Conservation (phyloP, 2,888 invertebrate genomes). For the Tetragonula carbonaria region DNA sequence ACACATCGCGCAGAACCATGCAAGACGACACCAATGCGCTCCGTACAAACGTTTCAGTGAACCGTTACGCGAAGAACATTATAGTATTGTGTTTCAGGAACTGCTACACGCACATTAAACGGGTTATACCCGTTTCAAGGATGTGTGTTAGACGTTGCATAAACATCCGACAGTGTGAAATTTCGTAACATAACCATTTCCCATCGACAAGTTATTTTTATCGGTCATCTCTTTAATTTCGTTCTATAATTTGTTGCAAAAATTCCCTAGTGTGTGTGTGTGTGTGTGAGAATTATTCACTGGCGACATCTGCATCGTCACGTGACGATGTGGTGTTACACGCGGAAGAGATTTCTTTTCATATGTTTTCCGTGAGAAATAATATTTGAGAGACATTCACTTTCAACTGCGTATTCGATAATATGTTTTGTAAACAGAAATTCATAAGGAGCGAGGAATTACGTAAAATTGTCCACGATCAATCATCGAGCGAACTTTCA, state of each 20-base stretch:
- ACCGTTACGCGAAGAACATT: conserved; percentile 51
- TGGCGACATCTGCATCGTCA: neutral
- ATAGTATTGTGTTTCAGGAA: conserved; percentile 41
- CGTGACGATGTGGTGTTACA: neutral
- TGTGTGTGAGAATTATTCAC: neutral
- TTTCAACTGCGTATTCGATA: neutral
- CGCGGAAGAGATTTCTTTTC: neutral
- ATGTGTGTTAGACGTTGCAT: neutral
- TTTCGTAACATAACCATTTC: neutral
- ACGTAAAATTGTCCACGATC: no score
- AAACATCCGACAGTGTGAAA: neutral
- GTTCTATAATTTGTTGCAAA: neutral
- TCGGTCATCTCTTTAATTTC: neutral
- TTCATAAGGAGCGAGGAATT: no score
- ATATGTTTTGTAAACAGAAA: no score
- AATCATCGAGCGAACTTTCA: no score
- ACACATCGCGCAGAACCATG: conserved; percentile 28
- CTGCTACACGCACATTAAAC: conserved; percentile 1
- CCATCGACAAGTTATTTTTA: no score
- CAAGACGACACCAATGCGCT: conserved; percentile 24
- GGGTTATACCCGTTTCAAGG: conserved; percentile 6
- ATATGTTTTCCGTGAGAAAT: neutral
- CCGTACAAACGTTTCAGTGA: conserved; percentile 30
- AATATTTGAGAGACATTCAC: neutral
- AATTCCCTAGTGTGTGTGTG: neutral